Evolutionary conservation across 2,113 vertebrate species (phyloP), one percentile per base, ranked within the genome.

Genomic region (Halcyon malimbica): DNA sequence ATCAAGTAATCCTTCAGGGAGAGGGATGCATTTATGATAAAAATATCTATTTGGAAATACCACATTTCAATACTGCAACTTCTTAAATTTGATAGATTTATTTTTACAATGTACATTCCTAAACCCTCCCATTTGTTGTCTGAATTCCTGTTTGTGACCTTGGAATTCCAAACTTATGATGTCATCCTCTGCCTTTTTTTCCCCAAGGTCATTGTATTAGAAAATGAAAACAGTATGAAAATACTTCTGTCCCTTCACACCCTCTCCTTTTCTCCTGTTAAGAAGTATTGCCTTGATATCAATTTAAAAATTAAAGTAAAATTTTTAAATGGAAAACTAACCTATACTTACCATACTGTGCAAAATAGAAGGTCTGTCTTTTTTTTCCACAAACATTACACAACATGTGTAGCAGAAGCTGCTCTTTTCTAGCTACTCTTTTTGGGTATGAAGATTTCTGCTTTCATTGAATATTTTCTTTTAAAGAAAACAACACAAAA

Each of bases 121-220:
- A 92, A 97, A 95, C 92, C 96, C 83, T 96, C 65, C 89, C 94
- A 96, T 96, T 93, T 97, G 89, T 79, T 96, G 92, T 89, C 88
- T 94, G 94, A 94, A 93, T 97, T 97, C 98, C 96, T 97, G 87
- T 97, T 97, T 98, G 97, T 96, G 91, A 95, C 83, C 90, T 87
- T 95, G 84, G 94, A 94, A 96, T 97, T 96, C 96, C 92, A 93
- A 79, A 96, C 95, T 96, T 83, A 94, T 91, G 59, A 93, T 97
- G 95, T 97, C 91, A 97, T 80, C 59, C 56, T 94, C 93, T 86
- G 70, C 67, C 93, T 96, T 94, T 96, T 97, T 97, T 93, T 95
- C 76, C 85, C 76, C 85, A 91, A 97, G 94, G 59, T 68, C 41
- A 97, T 95, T 96, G 88, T 90, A 96, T 97, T 88, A 95, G 96